phyloP scores from a whole-genome alignment of 2,888 invertebrate genomes.

The Smittia sp. region DNA sequence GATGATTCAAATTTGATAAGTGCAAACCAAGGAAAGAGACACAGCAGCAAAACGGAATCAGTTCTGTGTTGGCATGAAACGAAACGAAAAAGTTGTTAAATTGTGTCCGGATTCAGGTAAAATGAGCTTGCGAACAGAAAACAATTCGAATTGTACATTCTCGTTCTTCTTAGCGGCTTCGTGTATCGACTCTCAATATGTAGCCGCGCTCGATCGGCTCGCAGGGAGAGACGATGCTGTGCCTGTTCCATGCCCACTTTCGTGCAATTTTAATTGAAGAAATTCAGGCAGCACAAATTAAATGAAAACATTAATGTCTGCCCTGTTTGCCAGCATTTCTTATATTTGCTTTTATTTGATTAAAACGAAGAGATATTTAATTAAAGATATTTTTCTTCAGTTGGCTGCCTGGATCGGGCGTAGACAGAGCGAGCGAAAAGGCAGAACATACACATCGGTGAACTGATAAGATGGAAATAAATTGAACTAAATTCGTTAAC shows the following conservation, averaged over 20 bases:
- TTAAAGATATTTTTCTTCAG: conserved; percentile 25
- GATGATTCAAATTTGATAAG: conserved; percentile 36
- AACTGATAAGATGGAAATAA: conserved; percentile 38
- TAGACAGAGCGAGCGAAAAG: not conserved
- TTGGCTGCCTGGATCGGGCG: not conserved
- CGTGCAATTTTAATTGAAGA: conserved; percentile 39
- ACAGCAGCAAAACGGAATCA: not conserved
- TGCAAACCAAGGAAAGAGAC: not conserved
- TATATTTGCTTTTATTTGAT: conserved; percentile 14
- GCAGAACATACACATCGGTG: conserved; percentile 18
- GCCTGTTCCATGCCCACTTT: not conserved
- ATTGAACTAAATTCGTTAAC: conserved; percentile 28
- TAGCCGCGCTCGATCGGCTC: not conserved
- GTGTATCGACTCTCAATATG: not conserved
- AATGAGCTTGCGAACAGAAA: not conserved
- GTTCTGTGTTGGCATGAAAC: not conserved
- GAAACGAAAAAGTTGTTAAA: conserved; percentile 6
- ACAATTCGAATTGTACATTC: not conserved
- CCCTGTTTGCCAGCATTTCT: conserved; percentile 7
- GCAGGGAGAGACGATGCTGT: not conserved
- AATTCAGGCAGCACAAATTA: conserved; percentile 39
- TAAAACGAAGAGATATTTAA: conserved; percentile 34
- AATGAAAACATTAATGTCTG: conserved; percentile 40
- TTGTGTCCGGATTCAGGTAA: not conserved
- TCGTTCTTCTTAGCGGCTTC: not conserved